These are phyloP conservation scores for Nematolebias whitei DNA, from an alignment of 2,113 vertebrate species.

Conservation along the genomic window DNA sequence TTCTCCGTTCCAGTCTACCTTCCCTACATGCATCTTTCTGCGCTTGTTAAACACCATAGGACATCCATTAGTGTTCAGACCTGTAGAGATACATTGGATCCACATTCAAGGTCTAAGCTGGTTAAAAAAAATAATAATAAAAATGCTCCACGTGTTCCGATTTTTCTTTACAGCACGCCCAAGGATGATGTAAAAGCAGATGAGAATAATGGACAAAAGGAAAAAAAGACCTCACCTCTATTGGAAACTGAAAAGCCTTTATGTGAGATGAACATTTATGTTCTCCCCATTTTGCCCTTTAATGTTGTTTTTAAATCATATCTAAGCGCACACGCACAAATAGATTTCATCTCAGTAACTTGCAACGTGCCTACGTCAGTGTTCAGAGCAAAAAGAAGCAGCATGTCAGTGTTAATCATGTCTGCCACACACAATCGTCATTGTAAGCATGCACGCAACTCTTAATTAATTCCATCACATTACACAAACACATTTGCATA, in stretches of 20 bases:
- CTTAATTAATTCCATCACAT: background rate
- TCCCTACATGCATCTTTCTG: conserved; percentile 13
- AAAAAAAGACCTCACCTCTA: background rate
- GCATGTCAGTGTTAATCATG: background rate
- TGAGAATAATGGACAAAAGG: conserved; percentile 15
- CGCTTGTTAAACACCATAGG: conserved; percentile 62
- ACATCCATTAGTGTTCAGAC: conserved; percentile 54
- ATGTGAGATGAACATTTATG: background rate
- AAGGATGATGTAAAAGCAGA: conserved; percentile 11
- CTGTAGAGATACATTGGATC: conserved; percentile 47
- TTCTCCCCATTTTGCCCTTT: background rate
- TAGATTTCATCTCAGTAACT: background rate
- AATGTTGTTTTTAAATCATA: background rate
- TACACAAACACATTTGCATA: background rate
- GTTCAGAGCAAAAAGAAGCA: background rate
- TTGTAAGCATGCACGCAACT: background rate
- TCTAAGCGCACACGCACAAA: background rate
- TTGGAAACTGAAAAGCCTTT: conserved; percentile 5
- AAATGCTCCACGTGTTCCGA: conserved; percentile 22
- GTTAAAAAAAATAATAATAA: conserved; percentile 15
- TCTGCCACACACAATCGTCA: background rate
- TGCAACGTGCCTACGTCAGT: background rate
- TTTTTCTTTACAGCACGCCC: conserved; percentile 37
- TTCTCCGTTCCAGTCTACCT: conserved; percentile 8
- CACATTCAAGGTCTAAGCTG: conserved; percentile 13